phyloP scores from a whole-genome alignment of 2,797 vertebrate genomes.

The Thamnophis elegans region DNA sequence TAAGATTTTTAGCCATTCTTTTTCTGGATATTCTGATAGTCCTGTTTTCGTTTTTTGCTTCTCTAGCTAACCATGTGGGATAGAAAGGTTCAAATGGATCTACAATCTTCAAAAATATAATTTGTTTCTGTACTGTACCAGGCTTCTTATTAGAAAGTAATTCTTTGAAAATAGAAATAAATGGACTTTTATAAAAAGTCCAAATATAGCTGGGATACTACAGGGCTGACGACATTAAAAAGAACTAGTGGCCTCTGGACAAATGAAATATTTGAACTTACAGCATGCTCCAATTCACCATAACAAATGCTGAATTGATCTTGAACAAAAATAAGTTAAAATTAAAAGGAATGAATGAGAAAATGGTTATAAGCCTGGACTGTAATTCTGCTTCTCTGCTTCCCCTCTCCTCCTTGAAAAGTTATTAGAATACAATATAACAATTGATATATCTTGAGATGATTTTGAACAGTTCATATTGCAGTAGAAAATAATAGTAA shows the following conservation, averaged over 20 bases:
- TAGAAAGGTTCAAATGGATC: background rate
- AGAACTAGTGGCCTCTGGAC: constrained; percentile 39
- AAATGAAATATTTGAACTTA: constrained; percentile 27
- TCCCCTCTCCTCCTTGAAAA: background rate
- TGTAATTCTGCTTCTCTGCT: background rate
- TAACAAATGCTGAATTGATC: background rate
- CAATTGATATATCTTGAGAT: background rate
- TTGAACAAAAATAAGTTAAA: constrained; percentile 22
- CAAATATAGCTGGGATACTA: background rate
- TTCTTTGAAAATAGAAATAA: background rate
- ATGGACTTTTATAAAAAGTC: background rate
- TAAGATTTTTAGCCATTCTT: background rate
- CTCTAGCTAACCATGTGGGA: background rate
- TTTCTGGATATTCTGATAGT: background rate
- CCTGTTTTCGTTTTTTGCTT: constrained; percentile 4
- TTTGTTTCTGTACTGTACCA: background rate
- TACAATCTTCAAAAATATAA: constrained; percentile 12
- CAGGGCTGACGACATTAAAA: constrained; percentile 38
- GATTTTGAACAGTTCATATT: background rate
- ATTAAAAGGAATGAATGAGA: background rate
- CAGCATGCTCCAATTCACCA: accelerated
- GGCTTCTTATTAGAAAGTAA: constrained; percentile 10
- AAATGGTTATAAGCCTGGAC: background rate
- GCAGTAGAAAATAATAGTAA: background rate
- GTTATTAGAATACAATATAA: constrained; percentile 17